phyloP scores from a whole-genome alignment of 2,888 invertebrate genomes.

The Cerastis rubricosa region DNA sequence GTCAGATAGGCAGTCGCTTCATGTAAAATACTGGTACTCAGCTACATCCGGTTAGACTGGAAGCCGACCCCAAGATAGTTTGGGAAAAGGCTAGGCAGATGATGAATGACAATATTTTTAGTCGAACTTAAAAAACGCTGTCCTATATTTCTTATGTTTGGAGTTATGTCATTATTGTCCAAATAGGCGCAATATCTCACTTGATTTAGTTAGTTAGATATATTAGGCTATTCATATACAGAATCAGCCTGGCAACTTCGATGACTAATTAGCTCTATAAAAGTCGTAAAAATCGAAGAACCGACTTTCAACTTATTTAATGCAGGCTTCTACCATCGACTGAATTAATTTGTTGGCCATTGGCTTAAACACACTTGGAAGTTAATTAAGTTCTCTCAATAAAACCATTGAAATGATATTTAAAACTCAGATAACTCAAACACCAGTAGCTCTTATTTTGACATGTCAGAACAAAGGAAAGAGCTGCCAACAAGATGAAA shows the following conservation, averaged over 20 bases:
- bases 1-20: no score
- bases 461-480: slow-evolving; percentile 5
- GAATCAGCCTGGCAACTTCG: not conserved
- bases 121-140: no score
- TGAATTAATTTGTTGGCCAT: not conserved
- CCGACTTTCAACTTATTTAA: not conserved
- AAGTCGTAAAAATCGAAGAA: not conserved
- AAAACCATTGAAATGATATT: not conserved
- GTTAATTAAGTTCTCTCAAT: not conserved
- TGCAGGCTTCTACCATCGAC: not conserved
- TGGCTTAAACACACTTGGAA: not conserved
- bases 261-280: not conserved
- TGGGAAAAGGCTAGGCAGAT: no score
- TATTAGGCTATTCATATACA: no score
- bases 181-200: not conserved
- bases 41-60: no score
- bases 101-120: no score
- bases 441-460: slow-evolving; percentile 1
- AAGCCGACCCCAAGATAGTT: no score
- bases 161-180: no score
- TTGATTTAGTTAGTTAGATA: not conserved
- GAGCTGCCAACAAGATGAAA: slow-evolving; percentile 19
- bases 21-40: no score
- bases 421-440: not conserved
- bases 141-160: no score